Evolutionary conservation across 2,888 invertebrate species (phyloP).

Genomic region (Hirtodrosophila trivittata): DNA sequence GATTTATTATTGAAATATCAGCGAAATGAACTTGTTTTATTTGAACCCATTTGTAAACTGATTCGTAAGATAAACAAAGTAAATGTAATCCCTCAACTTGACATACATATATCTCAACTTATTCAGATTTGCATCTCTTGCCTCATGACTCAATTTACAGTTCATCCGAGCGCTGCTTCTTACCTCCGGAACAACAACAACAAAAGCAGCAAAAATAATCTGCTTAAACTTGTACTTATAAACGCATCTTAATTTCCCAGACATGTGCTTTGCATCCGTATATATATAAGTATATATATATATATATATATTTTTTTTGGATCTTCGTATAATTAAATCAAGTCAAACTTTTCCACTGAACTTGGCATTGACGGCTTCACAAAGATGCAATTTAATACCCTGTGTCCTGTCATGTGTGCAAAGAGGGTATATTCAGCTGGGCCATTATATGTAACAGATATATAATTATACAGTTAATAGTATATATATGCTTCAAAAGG

Average conservation of each 20-base stretch:
- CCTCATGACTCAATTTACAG: constrained; percentile 12
- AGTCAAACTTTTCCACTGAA: constrained; percentile 46
- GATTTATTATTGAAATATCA: constrained; percentile 18
- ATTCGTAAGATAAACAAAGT: constrained; percentile 5
- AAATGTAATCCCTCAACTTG: constrained; percentile 1
- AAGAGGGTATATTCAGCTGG: neutral
- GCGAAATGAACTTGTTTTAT: constrained; percentile 9
- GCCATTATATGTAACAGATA: too few species aligned
- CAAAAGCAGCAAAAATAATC: constrained; percentile 6
- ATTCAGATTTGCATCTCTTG: neutral
- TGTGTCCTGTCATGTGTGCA: neutral
- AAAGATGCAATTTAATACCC: neutral
- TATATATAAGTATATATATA: constrained; percentile 6
- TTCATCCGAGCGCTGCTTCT: neutral
- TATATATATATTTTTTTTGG: constrained; percentile 1
- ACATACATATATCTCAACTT: neutral
- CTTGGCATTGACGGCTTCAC: constrained; percentile 47
- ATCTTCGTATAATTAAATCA: constrained; percentile 54
- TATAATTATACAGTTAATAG: too few species aligned
- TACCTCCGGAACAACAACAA: constrained; percentile 11
- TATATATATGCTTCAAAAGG: too few species aligned
- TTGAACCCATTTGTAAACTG: constrained; percentile 6
- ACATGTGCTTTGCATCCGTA: neutral
- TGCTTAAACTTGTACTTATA: constrained; percentile 10
- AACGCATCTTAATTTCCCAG: neutral